These are phyloP conservation scores for Micromussa lordhowensis DNA, from an alignment of 92 coral and sea anemone species.

Conservation along the genomic window DNA sequence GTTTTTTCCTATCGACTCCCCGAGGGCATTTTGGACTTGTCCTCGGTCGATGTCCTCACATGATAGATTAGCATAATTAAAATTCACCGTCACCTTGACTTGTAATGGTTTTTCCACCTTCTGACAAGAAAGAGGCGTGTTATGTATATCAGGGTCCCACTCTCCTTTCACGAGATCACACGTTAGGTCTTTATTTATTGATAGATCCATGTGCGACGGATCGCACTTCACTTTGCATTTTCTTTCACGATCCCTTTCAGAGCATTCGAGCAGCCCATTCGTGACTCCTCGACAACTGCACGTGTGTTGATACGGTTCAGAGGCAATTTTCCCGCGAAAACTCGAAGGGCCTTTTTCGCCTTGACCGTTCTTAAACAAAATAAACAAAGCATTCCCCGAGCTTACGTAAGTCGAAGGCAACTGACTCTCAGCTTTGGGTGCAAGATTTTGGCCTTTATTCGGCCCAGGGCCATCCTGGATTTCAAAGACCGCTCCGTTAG, in stretches of 20 bases:
- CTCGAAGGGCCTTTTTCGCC: conserved; percentile 28
- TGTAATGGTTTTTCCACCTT: conserved; percentile 27
- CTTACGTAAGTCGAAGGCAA: conserved; percentile 20
- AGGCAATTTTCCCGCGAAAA: conserved; percentile 53
- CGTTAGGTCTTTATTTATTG: conserved; percentile 27
- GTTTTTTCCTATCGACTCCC: conserved; percentile 14
- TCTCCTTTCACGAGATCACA: conserved; percentile 66
- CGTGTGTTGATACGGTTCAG: conserved; percentile 58
- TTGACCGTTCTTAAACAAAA: conserved; percentile 37
- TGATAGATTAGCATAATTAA: conserved; percentile 39
- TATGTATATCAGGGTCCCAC: conserved; percentile 60
- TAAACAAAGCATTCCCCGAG: conserved; percentile 63
- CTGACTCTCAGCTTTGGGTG: conserved; percentile 1
- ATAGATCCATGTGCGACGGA: conserved; percentile 43
- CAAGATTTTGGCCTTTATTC: conserved; percentile 17
- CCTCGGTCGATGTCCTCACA: conserved; percentile 23
- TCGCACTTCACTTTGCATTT: conserved; percentile 61
- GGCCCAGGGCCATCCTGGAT: conserved; percentile 64
- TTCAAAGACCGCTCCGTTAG: conserved; percentile 34
- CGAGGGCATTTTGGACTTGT: conserved; percentile 4
- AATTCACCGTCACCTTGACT: conserved; percentile 24
- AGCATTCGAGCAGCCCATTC: conserved; percentile 65
- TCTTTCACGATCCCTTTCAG: conserved; percentile 41
- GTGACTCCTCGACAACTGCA: conserved; percentile 66
- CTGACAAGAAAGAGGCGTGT: conserved; percentile 28